phyloP scores from a whole-genome alignment of 2,797 vertebrate species.

The Babyrousa celebensis region DNA sequence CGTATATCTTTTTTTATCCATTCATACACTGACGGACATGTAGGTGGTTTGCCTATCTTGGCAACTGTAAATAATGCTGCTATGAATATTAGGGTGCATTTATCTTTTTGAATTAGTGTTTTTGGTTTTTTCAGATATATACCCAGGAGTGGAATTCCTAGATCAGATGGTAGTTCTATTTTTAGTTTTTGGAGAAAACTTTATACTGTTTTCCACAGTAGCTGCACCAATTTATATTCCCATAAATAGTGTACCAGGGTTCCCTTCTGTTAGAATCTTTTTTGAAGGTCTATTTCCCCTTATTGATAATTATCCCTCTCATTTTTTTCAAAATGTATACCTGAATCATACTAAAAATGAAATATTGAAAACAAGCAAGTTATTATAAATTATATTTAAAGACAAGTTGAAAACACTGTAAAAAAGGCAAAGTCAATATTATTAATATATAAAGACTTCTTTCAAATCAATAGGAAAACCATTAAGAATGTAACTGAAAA shows the following conservation, averaged over 20 bases:
- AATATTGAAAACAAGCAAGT: conserved; percentile 28
- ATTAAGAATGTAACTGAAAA: conserved; percentile 81
- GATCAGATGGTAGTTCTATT: neutral
- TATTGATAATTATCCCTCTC: neutral
- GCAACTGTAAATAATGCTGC: neutral
- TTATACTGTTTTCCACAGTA: neutral
- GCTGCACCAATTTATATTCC: neutral
- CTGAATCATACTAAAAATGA: conserved; percentile 44
- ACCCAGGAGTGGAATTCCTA: neutral
- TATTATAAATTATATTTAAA: conserved; percentile 58
- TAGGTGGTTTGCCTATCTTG: neutral
- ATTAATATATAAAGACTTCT: conserved; percentile 83
- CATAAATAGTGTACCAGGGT: neutral
- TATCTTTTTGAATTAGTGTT: neutral
- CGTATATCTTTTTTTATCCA: neutral
- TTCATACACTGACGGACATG: neutral
- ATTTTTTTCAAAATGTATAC: neutral
- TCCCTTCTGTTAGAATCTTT: neutral
- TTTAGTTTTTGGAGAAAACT: neutral
- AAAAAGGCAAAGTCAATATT: conserved; percentile 73
- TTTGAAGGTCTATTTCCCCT: conserved; percentile 27
- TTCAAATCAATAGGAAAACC: conserved; percentile 80
- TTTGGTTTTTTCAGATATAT: neutral
- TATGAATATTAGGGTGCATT: neutral
- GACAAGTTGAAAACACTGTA: conserved; percentile 37